Percentiles rank a stretch among this genome's conserved stretches.
Evolutionary conservation across 2,113 vertebrate species (phyloP).

Genomic region (Thamnophis sirtalis): DNA sequence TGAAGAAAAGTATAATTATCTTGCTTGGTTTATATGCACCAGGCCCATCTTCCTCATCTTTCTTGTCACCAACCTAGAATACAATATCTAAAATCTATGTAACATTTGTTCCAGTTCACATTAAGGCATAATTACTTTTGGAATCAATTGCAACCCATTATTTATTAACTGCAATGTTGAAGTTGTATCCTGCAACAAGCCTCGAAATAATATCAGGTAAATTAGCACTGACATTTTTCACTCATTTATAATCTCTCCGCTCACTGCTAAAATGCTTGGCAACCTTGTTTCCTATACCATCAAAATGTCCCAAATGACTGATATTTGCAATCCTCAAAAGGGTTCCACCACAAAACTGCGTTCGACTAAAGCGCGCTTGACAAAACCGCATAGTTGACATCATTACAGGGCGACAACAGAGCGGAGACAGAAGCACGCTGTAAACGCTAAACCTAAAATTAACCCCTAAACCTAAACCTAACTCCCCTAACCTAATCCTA

Average conservation of each 20-base stretch:
- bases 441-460: no score
- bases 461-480: no score
- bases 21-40: conserved; percentile 26
- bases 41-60: conserved; percentile 26
- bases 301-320: background rate
- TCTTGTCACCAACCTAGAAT: conserved; percentile 38
- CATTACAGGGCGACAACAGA: no score
- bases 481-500: no score
- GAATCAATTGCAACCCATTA: conserved; percentile 31
- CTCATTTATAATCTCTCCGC: background rate
- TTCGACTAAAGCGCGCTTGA: no score
- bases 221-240: background rate
- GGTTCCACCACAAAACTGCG: no score
- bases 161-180: conserved; percentile 26
- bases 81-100: conserved; percentile 30
- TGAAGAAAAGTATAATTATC: conserved; percentile 34
- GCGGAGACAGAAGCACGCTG: no score
- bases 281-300: background rate
- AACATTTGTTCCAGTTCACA: conserved; percentile 50
- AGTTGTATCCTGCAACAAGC: accelerated
- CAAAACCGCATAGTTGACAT: no score
- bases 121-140: conserved; percentile 51
- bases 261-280: background rate
- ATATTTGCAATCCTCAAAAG: background rate
- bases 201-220: background rate